Conservation (phyloP, 2,113 vertebrate species). For the Chloebia gouldiae region DNA sequence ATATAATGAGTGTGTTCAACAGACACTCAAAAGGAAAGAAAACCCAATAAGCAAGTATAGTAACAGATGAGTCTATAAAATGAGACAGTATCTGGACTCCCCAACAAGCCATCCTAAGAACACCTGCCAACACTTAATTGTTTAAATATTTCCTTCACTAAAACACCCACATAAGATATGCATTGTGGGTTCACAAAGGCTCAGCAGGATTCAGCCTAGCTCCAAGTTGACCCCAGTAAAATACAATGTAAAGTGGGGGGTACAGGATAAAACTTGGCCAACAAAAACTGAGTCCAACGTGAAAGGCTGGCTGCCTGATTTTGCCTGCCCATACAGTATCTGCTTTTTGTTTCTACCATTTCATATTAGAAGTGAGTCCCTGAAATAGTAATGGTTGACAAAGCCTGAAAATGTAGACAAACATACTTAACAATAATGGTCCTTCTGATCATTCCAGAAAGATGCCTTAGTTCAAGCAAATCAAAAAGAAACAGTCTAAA, state of each 20-base stretch:
- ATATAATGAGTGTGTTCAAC: neutral
- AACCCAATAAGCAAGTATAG: neutral
- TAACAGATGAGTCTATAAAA: neutral
- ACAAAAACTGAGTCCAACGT: neutral
- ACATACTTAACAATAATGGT: neutral
- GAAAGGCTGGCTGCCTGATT: neutral
- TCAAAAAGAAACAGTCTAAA: neutral
- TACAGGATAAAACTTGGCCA: neutral
- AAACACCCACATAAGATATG: neutral
- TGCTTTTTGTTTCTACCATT: neutral
- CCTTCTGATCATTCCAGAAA: neutral
- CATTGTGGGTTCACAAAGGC: neutral
- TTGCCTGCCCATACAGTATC: neutral
- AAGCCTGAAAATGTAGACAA: neutral
- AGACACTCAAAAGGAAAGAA: neutral
- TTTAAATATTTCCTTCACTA: neutral
- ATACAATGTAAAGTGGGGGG: neutral
- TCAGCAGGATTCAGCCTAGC: neutral
- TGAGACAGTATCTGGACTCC: neutral
- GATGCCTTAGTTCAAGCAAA: neutral
- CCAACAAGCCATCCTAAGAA: neutral
- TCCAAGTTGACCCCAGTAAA: neutral
- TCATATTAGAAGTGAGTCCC: neutral
- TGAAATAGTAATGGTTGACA: neutral
- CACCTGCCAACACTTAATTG: neutral